Percentiles rank a stretch among this genome's conserved stretches.
These are phyloP conservation scores for Poecilus cupreus DNA, from an alignment of 2,888 invertebrate species.

Conservation along the genomic window DNA sequence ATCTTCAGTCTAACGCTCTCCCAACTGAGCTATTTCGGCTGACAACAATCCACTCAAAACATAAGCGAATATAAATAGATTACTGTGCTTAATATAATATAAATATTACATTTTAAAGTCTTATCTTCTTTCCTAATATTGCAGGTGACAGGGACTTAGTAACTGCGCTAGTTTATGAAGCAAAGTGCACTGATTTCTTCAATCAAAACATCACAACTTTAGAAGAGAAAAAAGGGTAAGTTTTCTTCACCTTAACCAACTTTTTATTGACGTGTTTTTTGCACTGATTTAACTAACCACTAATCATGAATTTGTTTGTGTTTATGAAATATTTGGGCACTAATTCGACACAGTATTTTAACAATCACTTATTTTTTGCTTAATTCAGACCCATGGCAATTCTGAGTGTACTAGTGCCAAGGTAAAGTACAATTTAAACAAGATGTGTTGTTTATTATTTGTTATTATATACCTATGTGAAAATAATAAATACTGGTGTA, in stretches of 20 bases:
- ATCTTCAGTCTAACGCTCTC: conserved; percentile 76
- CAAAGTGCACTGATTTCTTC: conserved; percentile 91
- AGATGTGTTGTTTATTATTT: no score
- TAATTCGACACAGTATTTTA: conserved; percentile 22
- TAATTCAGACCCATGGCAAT: conserved; percentile 88
- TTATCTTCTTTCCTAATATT: background rate
- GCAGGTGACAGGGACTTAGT: conserved; percentile 90
- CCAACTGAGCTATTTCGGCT: conserved; percentile 83
- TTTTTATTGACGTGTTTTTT: background rate
- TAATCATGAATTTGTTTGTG: background rate
- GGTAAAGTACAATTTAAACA: conserved; percentile 81
- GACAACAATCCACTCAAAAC: background rate
- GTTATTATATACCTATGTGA: no score
- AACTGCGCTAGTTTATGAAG: conserved; percentile 90
- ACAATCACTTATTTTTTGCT: conserved; percentile 2
- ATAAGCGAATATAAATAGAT: no score
- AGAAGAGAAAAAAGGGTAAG: conserved; percentile 83
- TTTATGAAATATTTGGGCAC: background rate
- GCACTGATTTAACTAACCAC: no score
- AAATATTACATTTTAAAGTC: no score
- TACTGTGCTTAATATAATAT: no score
- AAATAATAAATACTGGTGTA: no score
- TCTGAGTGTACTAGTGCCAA: conserved; percentile 94
- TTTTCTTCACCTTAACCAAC: background rate
- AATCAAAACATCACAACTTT: conserved; percentile 81